A percentile compares a stretch with the other conserved stretches of the same genome.
Evolutionary conservation across 92 coral and sea anemone species (phyloP).

Genomic region (Plumapathes pennacea): DNA sequence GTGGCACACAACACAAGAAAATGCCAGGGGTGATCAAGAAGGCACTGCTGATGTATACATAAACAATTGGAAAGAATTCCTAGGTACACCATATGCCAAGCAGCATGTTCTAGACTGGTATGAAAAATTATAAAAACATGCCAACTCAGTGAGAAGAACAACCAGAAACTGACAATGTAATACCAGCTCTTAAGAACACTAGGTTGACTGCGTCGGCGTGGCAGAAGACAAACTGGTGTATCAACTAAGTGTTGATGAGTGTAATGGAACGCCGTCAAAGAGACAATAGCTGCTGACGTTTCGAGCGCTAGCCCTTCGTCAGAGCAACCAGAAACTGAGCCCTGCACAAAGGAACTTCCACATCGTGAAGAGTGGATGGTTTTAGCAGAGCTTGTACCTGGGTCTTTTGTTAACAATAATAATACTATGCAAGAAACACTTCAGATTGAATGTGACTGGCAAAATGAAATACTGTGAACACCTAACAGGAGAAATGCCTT

Average conservation of each 20-base stretch:
- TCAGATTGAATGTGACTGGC: conserved; percentile 44
- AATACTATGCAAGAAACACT: conserved; percentile 11
- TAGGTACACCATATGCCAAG: conserved; percentile 43
- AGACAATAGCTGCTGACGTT: too few species aligned
- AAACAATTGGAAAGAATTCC: conserved; percentile 39
- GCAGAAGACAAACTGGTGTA: too few species aligned
- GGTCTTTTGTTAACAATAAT: conserved; percentile 9
- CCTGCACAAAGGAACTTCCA: conserved; percentile 21
- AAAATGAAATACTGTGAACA: conserved; percentile 40
- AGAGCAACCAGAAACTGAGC: conserved; percentile 11
- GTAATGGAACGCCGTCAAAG: too few species aligned
- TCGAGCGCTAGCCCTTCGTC: too few species aligned
- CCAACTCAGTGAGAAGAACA: conserved; percentile 16
- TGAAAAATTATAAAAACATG: conserved; percentile 30
- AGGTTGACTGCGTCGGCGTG: too few species aligned
- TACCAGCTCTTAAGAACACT: too few species aligned
- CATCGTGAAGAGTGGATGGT: conserved; percentile 53
- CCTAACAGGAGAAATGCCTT: conserved; percentile 50
- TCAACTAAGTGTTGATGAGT: too few species aligned
- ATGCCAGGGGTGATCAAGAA: conserved; percentile 54
- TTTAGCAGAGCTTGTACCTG: conserved; percentile 48
- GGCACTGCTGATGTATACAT: conserved; percentile 30
- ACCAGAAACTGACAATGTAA: conserved; percentile 28
- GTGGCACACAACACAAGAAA: conserved; percentile 57
- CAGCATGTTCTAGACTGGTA: conserved; percentile 57